A percentile compares a stretch with the other conserved stretches of the same genome.
phyloP scores from a whole-genome alignment of 2,888 invertebrate genomes.

The Nephrotoma guestfalica region DNA sequence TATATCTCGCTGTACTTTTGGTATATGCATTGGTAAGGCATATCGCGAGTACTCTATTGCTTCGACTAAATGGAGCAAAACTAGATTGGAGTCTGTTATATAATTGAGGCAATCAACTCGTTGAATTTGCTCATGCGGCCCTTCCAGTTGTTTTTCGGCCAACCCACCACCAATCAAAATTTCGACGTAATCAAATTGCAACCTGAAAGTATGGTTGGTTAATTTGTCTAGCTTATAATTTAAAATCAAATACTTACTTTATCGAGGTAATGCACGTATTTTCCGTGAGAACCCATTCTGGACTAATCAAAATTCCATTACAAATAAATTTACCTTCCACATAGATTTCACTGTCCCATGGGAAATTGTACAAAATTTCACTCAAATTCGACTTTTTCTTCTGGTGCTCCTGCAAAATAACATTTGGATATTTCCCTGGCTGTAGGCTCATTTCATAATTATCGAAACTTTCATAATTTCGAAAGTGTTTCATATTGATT shows the following conservation, averaged over 20 bases:
- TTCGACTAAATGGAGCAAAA: conserved; percentile 45
- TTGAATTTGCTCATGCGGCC: conserved; percentile 56
- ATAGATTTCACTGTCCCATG: conserved; percentile 62
- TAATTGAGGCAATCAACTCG: conserved; percentile 42
- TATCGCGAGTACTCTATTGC: conserved; percentile 44
- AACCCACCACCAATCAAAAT: conserved; percentile 54
- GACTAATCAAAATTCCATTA: conserved; percentile 50
- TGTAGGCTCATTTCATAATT: neutral
- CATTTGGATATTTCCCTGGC: conserved; percentile 13
- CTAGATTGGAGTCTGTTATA: conserved; percentile 42
- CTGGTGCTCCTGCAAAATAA: neutral
- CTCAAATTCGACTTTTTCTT: neutral
- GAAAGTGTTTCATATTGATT: neutral
- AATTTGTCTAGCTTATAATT: neutral
- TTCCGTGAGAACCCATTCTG: conserved; percentile 48
- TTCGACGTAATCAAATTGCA: conserved; percentile 40
- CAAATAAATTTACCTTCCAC: conserved; percentile 54
- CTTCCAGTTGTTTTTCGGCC: conserved; percentile 39
- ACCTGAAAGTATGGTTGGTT: conserved; percentile 28
- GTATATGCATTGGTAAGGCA: conserved; percentile 47
- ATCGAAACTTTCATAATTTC: neutral
- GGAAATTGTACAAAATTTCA: conserved; percentile 33
- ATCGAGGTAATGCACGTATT: conserved; percentile 36
- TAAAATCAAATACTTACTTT: conserved; percentile 25
- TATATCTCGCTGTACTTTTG: conserved; percentile 19